Evolutionary conservation across 2,797 vertebrate genomes (phyloP).

Genomic region (Yasuhikotakia modesta): DNA sequence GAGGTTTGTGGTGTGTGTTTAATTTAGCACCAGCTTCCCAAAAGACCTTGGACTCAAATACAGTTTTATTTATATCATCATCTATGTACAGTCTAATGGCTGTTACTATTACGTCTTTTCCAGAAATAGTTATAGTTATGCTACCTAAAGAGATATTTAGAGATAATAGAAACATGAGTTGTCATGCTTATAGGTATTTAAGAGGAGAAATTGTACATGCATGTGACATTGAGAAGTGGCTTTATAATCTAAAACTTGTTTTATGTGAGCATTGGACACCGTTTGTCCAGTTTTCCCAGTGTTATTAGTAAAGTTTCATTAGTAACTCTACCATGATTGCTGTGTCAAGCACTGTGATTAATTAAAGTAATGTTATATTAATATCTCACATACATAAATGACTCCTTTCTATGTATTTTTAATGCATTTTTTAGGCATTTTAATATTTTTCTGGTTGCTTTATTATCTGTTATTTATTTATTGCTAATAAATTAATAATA

Average conservation of each 20-base stretch:
- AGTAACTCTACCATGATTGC: background rate
- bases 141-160: no score
- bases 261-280: background rate
- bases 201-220: background rate
- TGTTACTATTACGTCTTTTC: background rate
- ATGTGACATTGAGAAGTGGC: background rate
- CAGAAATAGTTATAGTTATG: background rate
- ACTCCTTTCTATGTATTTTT: background rate
- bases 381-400: background rate
- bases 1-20: no score
- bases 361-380: background rate
- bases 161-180: conserved; percentile 12
- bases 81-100: background rate
- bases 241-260: background rate
- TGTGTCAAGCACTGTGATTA: background rate
- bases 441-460: background rate
- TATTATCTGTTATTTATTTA: no score
- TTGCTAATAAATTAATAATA: background rate
- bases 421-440: background rate
- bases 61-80: background rate
- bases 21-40: background rate
- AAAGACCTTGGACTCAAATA: background rate
- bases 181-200: background rate
- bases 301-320: no score
- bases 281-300: background rate